Percentiles rank a stretch among this genome's conserved stretches.
phyloP scores from a whole-genome alignment of 1,140 invertebrate genomes.

The Zaprionus gabonicus region DNA sequence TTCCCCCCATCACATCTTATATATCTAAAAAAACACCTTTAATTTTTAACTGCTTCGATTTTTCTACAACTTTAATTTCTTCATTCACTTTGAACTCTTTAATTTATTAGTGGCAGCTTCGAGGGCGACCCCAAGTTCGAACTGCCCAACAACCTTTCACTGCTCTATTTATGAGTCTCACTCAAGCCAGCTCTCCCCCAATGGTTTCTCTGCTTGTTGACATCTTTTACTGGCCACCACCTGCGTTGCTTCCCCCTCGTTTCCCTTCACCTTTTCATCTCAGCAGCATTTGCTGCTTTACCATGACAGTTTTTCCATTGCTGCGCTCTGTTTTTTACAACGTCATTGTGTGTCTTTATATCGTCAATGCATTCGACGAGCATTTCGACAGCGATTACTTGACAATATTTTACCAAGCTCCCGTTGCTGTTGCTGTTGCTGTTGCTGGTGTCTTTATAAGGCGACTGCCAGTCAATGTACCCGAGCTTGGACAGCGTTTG shows the following conservation, averaged over 20 bases:
- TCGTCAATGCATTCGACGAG: constrained; percentile 49
- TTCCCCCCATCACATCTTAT: too few relatives aligned
- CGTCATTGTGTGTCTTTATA: constrained; percentile 60
- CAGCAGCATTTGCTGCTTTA: neutral
- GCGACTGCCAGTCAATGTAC: constrained; percentile 30
- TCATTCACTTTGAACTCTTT: neutral
- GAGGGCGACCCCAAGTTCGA: neutral
- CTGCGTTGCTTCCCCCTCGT: neutral
- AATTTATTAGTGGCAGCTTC: constrained; percentile 1
- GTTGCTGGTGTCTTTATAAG: constrained; percentile 30
- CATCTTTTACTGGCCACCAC: constrained; percentile 29
- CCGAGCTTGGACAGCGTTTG: constrained; percentile 25
- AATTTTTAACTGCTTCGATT: too few relatives aligned
- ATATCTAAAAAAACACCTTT: too few relatives aligned
- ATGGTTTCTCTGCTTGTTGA: constrained; percentile 26
- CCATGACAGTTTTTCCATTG: neutral
- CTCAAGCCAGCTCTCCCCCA: constrained; percentile 19
- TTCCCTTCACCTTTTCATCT: neutral
- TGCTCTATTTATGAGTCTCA: constrained; percentile 36
- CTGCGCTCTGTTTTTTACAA: constrained; percentile 46
- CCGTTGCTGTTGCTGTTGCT: neutral
- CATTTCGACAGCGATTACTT: constrained; percentile 76
- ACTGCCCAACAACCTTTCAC: constrained; percentile 5
- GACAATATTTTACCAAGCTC: constrained; percentile 72
- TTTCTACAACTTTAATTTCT: neutral